Evolutionary conservation across 2,888 invertebrate species (phyloP), one percentile per base, ranked within the genome.

Genomic region (Thymelicus sylvestris): DNA sequence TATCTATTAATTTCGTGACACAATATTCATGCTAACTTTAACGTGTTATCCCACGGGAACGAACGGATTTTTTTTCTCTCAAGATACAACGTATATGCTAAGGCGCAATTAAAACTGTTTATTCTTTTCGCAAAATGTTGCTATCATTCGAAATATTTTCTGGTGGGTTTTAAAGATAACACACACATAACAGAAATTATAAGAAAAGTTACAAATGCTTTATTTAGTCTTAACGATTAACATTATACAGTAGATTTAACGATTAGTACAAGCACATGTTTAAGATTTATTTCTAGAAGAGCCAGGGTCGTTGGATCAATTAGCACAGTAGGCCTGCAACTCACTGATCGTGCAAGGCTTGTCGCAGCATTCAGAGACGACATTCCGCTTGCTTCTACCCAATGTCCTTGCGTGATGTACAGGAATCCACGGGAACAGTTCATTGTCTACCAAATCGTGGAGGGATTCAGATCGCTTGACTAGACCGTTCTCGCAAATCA

Each of bases 341-440:
- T 84, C 83, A 0, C 76, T 66, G 0, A 79, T 19, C 2, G 79
- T 74, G 68, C 86, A 87, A 0, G 83, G 78, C 15, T 83, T 83
- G 3, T 79, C 78, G 67, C 87, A 87, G 77, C 87, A 86, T 65
- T 83, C 80, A 0, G 76, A 78, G 7, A 77, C 84, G 3, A 84
- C 78, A 39, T 82, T 81, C 52, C 84, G 73, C 73, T 83, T 85
- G 6, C 76, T 80, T 50, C 81, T 74, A 7, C 74, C 77, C 70
- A 83, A 65, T 0, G 71, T 74, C 70, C 75, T 69, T 1, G 81
- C 81, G 0, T 64, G 70, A 13, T 77, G 79, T 6, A 74, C 73
- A 0, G 77, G 57, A 2, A 83, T 66, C 82, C 80, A 81, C 15
- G 78, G 80, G 69, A 75, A 76, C 44, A 68, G 41, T 48, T 63